These are phyloP conservation scores for Macrosiphum euphorbiae DNA, from an alignment of 2,888 invertebrate species.

Conservation along the genomic window DNA sequence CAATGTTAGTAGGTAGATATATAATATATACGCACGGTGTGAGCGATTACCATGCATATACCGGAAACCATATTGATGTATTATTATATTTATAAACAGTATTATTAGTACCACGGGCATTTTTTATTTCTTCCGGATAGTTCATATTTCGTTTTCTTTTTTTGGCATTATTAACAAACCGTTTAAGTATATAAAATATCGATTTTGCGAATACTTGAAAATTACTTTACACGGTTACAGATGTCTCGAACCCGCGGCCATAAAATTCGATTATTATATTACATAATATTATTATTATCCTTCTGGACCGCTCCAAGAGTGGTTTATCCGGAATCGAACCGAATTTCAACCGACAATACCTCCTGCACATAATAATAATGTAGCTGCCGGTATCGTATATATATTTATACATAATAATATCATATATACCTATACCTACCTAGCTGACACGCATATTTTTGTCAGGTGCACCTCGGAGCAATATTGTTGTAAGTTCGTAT, in stretches of 20 bases:
- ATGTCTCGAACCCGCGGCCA: not conserved
- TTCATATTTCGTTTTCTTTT: not conserved
- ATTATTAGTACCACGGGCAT: not conserved
- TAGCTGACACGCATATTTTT: constrained; percentile 52
- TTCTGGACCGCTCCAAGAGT: not conserved
- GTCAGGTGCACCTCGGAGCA: constrained; percentile 62
- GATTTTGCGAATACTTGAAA: not conserved
- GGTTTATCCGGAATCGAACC: constrained; percentile 32
- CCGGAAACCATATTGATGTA: not conserved
- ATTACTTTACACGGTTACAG: not conserved
- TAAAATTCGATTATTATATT: not conserved
- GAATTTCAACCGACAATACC: constrained; percentile 30
- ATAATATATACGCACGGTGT: not conserved
- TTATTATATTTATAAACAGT: not conserved
- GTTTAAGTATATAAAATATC: not conserved
- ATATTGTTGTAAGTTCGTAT: constrained; percentile 56
- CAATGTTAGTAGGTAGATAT: not conserved
- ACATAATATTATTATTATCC: not conserved
- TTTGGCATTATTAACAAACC: not conserved
- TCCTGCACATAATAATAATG: not conserved
- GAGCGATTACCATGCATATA: not conserved
- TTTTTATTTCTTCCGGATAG: not conserved
- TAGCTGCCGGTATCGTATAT: not conserved
- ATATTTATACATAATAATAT: not conserved
- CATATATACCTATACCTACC: not conserved